Evolutionary conservation across 2,113 vertebrate genomes (phyloP), one percentile per base, ranked within the genome.

Genomic region (Peromyscus maniculatus): DNA sequence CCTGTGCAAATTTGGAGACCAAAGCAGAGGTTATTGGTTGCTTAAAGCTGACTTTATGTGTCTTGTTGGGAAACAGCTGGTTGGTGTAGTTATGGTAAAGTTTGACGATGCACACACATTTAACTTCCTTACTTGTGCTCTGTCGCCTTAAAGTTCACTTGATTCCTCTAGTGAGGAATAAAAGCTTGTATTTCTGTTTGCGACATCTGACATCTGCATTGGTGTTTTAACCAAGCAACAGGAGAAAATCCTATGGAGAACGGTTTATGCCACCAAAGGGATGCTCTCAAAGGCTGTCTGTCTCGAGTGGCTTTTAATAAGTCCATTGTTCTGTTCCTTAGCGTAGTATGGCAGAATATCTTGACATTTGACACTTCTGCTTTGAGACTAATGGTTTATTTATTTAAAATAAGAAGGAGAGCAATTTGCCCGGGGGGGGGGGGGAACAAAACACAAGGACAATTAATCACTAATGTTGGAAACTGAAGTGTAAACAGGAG

Each of bases 391-490:
- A 97, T 93, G 96, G 79, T 97, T 97, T 97, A 96, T 97, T 98
- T 98, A 97, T 97, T 97, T 97, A 97, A 97, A 97, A 97, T 95
- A 97, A 97, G 94, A 95, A 87, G 93, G 72, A 97, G 97, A 96
- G 97, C 94, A 97, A 90, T 97, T 97, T 96, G 67, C 96, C 91
- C 87, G 97, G 43, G 43, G 43, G 97, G 96, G 97, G 43, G 43
- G 43, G 97, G 96, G 95, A 95, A 96, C 89, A 95, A 96, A 96
- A 96, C 93, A 96, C 79, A 93, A 95, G 94, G 94, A 97, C 94
- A 95, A 96, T 97, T 98, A 98, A 98, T 97, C 93, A 96, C 95
- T 90, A 96, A 96, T 93, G 93, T 95, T 87, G 96, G 96, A 91
- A 97, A 96, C 3, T 95, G 93, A 97, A 97, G 91, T 96, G 96